Evolutionary conservation across 2,888 invertebrate species (phyloP).

Genomic region (Empis livida): DNA sequence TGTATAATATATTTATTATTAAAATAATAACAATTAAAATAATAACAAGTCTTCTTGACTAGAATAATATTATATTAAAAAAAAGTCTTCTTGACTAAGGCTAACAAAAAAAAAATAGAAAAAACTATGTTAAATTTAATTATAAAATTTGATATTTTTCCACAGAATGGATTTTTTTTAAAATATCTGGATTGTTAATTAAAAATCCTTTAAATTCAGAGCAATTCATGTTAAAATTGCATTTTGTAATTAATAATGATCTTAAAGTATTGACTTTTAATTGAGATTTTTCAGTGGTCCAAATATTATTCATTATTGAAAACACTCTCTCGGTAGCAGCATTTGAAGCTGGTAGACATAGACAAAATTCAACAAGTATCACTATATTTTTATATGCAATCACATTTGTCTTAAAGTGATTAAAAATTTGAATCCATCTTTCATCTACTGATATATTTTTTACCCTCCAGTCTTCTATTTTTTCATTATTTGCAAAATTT

Average conservation of each 20-base stretch:
- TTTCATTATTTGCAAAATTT: slow-evolving; percentile 4
- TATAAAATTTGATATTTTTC: background rate
- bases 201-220: slow-evolving; percentile 20
- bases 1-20: background rate
- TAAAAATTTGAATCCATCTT: slow-evolving; percentile 7
- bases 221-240: slow-evolving; percentile 1
- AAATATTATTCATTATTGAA: slow-evolving; percentile 4
- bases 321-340: slow-evolving; percentile 4
- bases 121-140: background rate
- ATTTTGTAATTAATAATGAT: slow-evolving; percentile 3
- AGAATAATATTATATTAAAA: background rate
- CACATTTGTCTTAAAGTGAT: slow-evolving; percentile 1
- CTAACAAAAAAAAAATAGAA: background rate
- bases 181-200: background rate
- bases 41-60: background rate
- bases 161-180: background rate
- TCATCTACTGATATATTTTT: background rate
- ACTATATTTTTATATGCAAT: slow-evolving; percentile 5
- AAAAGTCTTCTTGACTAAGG: background rate
- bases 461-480: slow-evolving; percentile 4
- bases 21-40: background rate
- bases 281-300: slow-evolving; percentile 2
- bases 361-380: slow-evolving; percentile 3
- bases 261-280: slow-evolving; percentile 2
- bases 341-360: slow-evolving; percentile 6